phyloP scores from a whole-genome alignment of 2,113 vertebrate genomes.

The Pomatorhinus ruficollis region DNA sequence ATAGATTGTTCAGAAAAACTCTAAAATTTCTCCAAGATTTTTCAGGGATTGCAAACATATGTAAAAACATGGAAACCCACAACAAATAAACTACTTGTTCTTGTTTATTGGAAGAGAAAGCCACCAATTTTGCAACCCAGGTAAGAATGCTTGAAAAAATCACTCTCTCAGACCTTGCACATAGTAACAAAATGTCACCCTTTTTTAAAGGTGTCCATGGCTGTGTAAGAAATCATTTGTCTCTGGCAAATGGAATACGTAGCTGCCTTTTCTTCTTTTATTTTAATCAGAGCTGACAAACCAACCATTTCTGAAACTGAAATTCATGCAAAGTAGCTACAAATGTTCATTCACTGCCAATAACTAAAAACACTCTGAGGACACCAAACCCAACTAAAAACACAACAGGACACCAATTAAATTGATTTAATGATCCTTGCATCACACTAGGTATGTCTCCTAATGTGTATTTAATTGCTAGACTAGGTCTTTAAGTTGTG shows the following conservation, averaged over 20 bases:
- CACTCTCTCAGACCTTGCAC: background rate
- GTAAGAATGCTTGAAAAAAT: background rate
- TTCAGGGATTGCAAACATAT: background rate
- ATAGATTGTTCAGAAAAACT: background rate
- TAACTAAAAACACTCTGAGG: background rate
- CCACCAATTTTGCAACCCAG: background rate
- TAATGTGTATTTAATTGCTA: constrained; percentile 12
- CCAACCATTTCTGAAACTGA: background rate
- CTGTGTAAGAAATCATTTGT: background rate
- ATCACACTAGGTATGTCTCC: background rate
- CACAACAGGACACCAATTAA: constrained; percentile 34
- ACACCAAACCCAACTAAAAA: background rate
- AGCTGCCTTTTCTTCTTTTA: background rate
- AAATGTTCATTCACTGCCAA: background rate
- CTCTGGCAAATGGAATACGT: background rate
- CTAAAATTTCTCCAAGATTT: background rate
- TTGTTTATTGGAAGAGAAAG: background rate
- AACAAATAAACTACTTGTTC: background rate
- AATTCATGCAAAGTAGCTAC: background rate
- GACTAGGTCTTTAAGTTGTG: background rate
- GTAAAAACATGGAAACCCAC: background rate
- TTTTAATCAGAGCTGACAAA: background rate
- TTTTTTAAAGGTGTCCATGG: background rate
- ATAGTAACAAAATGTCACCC: background rate
- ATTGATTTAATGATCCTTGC: background rate